Evolutionary conservation across 2,888 invertebrate genomes (phyloP), one percentile per base, ranked within the genome.

Genomic region (Pammene aurita): DNA sequence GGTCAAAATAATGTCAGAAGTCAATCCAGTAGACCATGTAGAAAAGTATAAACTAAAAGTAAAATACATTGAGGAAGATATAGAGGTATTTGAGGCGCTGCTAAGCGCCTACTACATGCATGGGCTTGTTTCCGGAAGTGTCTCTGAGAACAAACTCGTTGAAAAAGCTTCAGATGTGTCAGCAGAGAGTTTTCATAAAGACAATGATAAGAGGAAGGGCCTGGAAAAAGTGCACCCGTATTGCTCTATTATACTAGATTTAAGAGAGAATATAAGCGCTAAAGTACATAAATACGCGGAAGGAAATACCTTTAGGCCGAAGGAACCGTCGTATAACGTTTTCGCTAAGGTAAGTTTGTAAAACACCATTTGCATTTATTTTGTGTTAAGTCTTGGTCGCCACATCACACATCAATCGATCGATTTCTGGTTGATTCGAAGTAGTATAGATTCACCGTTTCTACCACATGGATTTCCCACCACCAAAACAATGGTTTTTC

Each of bases 11-110:
- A 93, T 95, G 79, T 92, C 94, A 0, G 93, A 94, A 81, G 89
- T 96, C 11, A 95, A 95, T 16, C 85, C 94, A 0, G 95, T 98
- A 6, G 98, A 98, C 91, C 97, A 98, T 0, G 95, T 97, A 0
- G 95, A 96, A 69, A 97, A 97, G 84, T 94, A 95, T 73, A 92
- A 94, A 0, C 84, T 97, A 0, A 96, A 96, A 86, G 93, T 95
- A 10, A 85, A 94, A 55, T 96, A 97, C 74, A 89, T 95, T 13
- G 84, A 93, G 34, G 95, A 96, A 76, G 96, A 97, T 82, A 94
- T 96, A 2, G 82, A 85, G 18, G 94, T 94, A 77, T 93, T 95
- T 44, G 88, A 93, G 11, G 88, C 88, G 10, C 83, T 95, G 57
- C 86, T 94, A 9, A 90, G 93, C 10, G 90, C 93, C 16, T 95